A percentile compares a stretch with the other conserved stretches of the same genome.
Evolutionary conservation across 1,140 invertebrate species (phyloP).

Genomic region (Elysia chlorotica): DNA sequence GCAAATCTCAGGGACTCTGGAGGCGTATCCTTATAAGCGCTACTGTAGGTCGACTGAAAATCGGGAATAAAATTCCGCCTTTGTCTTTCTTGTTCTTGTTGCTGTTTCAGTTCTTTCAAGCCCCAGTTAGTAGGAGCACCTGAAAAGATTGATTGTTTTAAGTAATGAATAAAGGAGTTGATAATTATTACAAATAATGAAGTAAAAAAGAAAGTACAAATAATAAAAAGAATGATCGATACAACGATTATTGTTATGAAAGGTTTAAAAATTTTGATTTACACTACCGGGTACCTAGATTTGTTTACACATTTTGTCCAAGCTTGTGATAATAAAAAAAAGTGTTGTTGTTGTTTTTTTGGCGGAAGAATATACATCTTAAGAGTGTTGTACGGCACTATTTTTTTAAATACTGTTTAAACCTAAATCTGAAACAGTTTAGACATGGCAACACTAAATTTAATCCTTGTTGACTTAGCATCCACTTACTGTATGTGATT

Average conservation of each 20-base stretch:
- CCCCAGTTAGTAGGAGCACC: conserved; percentile 15
- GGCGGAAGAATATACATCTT: too few relatives aligned
- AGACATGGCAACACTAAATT: neutral
- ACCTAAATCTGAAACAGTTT: neutral
- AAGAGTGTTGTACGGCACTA: too few relatives aligned
- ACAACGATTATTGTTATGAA: neutral
- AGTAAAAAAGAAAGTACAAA: neutral
- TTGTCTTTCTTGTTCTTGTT: neutral
- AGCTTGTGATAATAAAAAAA: too few relatives aligned
- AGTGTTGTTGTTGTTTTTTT: too few relatives aligned
- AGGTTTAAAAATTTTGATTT: neutral
- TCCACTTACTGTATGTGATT: neutral
- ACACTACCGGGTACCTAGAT: neutral
- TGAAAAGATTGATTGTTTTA: neutral
- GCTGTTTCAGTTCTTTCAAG: conserved; percentile 4
- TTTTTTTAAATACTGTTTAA: too few relatives aligned
- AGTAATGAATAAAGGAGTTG: neutral
- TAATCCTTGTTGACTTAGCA: neutral
- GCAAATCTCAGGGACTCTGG: neutral
- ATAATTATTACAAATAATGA: neutral
- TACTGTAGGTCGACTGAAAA: conserved; percentile 13
- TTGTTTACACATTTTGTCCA: neutral
- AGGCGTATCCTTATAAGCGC: conserved; percentile 10
- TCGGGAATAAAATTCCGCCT: conserved; percentile 1
- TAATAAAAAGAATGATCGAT: neutral